phyloP scores from a whole-genome alignment of 1,140 invertebrate genomes.

The Megalonaias nervosa region DNA sequence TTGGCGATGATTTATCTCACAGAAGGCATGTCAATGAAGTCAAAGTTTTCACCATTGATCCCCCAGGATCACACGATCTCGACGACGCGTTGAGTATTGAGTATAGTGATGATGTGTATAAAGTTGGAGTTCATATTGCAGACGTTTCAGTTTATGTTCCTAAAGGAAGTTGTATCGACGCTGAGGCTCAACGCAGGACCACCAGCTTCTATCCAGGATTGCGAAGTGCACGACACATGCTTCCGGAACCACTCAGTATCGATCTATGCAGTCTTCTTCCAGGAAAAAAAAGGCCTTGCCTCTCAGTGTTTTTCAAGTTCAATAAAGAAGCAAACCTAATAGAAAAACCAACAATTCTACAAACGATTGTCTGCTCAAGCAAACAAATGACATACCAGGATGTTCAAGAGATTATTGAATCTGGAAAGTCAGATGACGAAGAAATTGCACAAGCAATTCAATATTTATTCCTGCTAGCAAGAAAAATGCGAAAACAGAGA shows the following conservation, averaged over 20 bases:
- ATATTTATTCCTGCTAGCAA: slow-evolving; percentile 32
- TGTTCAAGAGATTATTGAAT: slow-evolving; percentile 38
- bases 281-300: slow-evolving; percentile 48
- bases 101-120: slow-evolving; percentile 20
- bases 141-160: slow-evolving; percentile 60
- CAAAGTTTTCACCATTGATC: slow-evolving; percentile 92
- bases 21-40: background rate
- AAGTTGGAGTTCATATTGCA: slow-evolving; percentile 62
- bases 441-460: slow-evolving; percentile 19
- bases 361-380: slow-evolving; percentile 28
- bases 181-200: slow-evolving; percentile 53
- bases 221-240: slow-evolving; percentile 60
- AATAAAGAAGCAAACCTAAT: slow-evolving; percentile 30
- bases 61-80: slow-evolving; percentile 97
- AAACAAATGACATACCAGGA: slow-evolving; percentile 41
- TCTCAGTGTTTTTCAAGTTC: slow-evolving; percentile 50
- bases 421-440: background rate
- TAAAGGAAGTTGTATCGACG: slow-evolving; percentile 45
- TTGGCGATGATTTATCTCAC: background rate
- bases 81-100: slow-evolving; percentile 92
- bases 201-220: slow-evolving; percentile 56
- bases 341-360: slow-evolving; percentile 7
- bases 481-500: slow-evolving; percentile 35
- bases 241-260: slow-evolving; percentile 65
- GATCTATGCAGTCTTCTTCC: slow-evolving; percentile 68